A percentile compares a stretch with the other conserved stretches of the same genome.
These are phyloP conservation scores for Scleropages formosus DNA, from an alignment of 2,797 vertebrate species.

Conservation along the genomic window DNA sequence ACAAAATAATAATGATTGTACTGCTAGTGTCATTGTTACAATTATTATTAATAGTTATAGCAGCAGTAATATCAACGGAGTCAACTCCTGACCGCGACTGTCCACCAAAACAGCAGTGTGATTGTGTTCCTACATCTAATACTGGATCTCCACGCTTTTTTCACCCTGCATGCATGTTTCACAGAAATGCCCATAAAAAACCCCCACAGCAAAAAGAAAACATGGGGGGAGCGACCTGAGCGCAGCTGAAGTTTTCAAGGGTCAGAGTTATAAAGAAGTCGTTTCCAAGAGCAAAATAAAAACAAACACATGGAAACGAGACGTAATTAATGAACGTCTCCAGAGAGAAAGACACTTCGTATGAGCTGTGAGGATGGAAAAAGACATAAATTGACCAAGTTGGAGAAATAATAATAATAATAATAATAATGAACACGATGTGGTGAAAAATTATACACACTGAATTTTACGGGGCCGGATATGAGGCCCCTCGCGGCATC, in stretches of 20 bases:
- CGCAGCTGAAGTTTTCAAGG: conserved; percentile 86
- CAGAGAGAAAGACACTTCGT: conserved; percentile 40
- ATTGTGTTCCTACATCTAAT: conserved; percentile 62
- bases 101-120: too few species aligned
- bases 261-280: conserved; percentile 82
- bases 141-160: conserved; percentile 45
- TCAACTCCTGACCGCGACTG: too few species aligned
- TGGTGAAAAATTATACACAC: conserved; percentile 69
- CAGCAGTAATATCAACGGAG: background rate
- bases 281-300: conserved; percentile 71
- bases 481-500: conserved; percentile 84
- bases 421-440: conserved; percentile 58
- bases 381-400: conserved; percentile 27
- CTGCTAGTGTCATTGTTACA: background rate
- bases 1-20: background rate
- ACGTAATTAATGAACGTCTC: conserved; percentile 65
- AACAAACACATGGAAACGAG: conserved; percentile 62
- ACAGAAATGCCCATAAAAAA: conserved; percentile 87
- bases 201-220: conserved; percentile 89
- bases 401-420: conserved; percentile 55
- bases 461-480: conserved; percentile 79
- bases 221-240: conserved; percentile 89
- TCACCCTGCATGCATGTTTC: conserved; percentile 58
- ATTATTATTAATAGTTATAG: background rate
- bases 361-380: background rate